Percentiles rank a stretch among this genome's conserved stretches.
These are phyloP conservation scores for Macroteleia sp. DNA, from an alignment of 2,888 invertebrate species.

Conservation along the genomic window DNA sequence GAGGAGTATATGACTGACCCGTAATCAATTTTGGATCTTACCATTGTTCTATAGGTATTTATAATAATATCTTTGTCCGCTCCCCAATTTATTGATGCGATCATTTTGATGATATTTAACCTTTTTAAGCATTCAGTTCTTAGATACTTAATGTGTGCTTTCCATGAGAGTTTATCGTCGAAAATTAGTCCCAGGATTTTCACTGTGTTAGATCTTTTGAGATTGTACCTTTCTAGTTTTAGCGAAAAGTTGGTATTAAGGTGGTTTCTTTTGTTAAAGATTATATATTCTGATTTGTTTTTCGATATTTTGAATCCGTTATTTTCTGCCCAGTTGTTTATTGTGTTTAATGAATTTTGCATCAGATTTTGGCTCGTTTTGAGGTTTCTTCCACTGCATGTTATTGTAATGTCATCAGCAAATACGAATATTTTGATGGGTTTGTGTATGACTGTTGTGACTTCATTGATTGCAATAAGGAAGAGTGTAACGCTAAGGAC, in stretches of 20 bases:
- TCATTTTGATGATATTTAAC: background rate
- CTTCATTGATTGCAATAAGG: conserved; percentile 35
- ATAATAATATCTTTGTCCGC: background rate
- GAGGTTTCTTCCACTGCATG: conserved; percentile 40
- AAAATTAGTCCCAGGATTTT: background rate
- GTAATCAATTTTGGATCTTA: conserved; percentile 60
- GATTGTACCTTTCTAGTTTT: background rate
- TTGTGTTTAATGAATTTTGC: background rate
- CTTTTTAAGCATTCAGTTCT: background rate
- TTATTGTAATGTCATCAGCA: conserved; percentile 42
- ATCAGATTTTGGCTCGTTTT: background rate
- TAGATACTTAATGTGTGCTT: background rate
- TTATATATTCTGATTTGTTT: background rate
- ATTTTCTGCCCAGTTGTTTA: conserved; percentile 22
- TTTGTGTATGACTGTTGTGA: background rate
- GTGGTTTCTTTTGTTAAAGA: background rate
- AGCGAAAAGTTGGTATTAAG: background rate
- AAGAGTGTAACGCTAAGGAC: conserved; percentile 13
- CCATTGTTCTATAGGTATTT: background rate
- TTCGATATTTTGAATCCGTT: conserved; percentile 62
- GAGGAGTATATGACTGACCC: conserved; percentile 45
- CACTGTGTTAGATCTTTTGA: background rate
- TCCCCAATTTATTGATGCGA: background rate
- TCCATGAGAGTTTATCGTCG: background rate
- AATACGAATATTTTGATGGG: conserved; percentile 35